Base-by-base conservation (phyloP, 2,113 vertebrate species). In the Euleptes europaea region DNA sequence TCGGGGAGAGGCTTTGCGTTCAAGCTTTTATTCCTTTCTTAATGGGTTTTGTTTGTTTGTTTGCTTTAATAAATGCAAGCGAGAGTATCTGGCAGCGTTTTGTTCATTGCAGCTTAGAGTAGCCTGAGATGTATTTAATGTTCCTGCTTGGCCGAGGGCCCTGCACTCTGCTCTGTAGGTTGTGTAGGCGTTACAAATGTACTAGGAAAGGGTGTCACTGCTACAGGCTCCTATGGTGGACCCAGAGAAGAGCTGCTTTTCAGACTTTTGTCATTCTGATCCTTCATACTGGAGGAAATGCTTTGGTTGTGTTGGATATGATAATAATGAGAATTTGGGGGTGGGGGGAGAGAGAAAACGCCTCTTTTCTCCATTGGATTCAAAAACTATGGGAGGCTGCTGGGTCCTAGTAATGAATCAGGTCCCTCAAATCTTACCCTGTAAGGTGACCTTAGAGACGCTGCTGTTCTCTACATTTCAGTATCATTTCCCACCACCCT, bases 51-150 rank as follows among this genome's bases (percentile, higher is more conserved):
- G 54, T 57, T 26, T 14, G 19, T 26, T 67, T 66, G 17, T 5
- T 19, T 26, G 44, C 17, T 60, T 7, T 66, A 8, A 49, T 31
- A 77, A 38, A 60, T 35, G 19, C 12, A 26, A 60, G 42, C 35
- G 10, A 80, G 47, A 66, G 63, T 60, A 31, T 76, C 42, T 40
- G 60, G 57, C 54, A 42, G 71, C 26, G 1, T 57, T 15, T 40
- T 33, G 17, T 63, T n/a, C 51, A 28, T 26, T 38, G 60, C 33
- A 69, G 63, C 15, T 19, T 14, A 67, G 31, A 19, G 44, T 31
- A 40, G 63, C 9, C 31, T 71, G 26, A 77, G 60, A 49, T 70
- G 85, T 82, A 82, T 86, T 86, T 86, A 86, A 86, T 79, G 76
- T 82, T 77, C 76, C 28, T 23, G 31, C 80, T 86, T 86, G 85